Evolutionary conservation across 2,888 invertebrate genomes (phyloP).

Genomic region (Drosophila pegasa): DNA sequence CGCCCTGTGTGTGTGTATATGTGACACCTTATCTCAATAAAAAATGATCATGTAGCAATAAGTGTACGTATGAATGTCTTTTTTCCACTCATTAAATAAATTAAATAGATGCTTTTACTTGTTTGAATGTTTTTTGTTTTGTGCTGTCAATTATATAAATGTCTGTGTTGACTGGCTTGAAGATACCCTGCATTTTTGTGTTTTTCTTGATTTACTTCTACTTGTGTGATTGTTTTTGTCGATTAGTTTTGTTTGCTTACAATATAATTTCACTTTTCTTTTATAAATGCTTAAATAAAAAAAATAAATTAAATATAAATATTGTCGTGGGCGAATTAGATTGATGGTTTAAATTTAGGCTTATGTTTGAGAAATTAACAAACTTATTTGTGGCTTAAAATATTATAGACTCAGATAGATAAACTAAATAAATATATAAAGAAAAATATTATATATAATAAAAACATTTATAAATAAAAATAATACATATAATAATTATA

Average conservation of each 20-base stretch:
- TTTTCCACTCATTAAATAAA: slow-evolving; percentile 1
- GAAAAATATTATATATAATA: no score
- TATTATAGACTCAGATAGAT: not conserved
- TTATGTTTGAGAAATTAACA: not conserved
- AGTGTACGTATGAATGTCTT: slow-evolving; percentile 5
- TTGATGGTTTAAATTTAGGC: not conserved
- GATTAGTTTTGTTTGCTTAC: not conserved
- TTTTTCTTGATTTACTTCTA: not conserved
- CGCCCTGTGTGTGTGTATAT: slow-evolving; percentile 1
- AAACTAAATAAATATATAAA: no score
- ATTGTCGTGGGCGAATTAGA: no score
- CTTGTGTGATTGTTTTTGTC: not conserved
- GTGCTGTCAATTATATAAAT: not conserved
- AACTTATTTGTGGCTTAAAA: no score
- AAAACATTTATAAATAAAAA: no score
- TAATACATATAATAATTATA: no score
- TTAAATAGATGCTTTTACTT: not conserved
- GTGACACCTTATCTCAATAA: not conserved
- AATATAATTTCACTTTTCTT: not conserved
- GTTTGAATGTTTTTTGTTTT: slow-evolving; percentile 1
- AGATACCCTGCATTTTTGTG: not conserved
- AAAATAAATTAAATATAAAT: not conserved
- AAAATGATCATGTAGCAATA: slow-evolving; percentile 1
- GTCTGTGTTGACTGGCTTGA: no score
- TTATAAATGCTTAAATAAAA: not conserved